phyloP scores from a whole-genome alignment of 1,140 invertebrate genomes.

The Cydia amplana region DNA sequence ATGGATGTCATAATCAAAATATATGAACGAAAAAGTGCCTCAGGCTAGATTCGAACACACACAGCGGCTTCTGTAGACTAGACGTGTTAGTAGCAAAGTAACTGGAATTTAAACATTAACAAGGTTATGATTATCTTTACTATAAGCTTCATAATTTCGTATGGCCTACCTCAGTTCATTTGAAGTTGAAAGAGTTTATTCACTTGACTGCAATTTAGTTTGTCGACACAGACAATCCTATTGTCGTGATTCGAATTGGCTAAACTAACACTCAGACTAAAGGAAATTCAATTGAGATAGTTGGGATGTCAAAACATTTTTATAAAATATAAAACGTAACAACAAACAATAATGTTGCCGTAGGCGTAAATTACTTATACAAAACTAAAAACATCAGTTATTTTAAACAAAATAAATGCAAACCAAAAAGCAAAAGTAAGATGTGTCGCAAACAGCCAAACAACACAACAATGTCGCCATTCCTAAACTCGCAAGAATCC shows the following conservation, averaged over 20 bases:
- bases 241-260: conserved; percentile 1
- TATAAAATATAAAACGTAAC: not conserved
- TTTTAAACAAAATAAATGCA: too few species aligned
- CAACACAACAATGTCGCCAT: not conserved
- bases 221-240: conserved; percentile 8
- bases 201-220: not conserved
- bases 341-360: not conserved
- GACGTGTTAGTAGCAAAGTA: too few species aligned
- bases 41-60: too few species aligned
- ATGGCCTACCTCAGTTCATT: not conserved
- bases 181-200: conserved; percentile 3
- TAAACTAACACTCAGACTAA: not conserved
- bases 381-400: too few species aligned
- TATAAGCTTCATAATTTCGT: not conserved
- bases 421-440: too few species aligned
- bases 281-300: not conserved
- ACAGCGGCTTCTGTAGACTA: too few species aligned
- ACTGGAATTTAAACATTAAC: too few species aligned
- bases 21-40: too few species aligned
- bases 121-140: too few species aligned
- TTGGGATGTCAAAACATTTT: not conserved
- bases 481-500: not conserved
- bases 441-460: too few species aligned
- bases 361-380: too few species aligned
- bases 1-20: too few species aligned